Base-by-base conservation (phyloP, 2,888 invertebrate species). In the Habrosyne pyritoides region DNA sequence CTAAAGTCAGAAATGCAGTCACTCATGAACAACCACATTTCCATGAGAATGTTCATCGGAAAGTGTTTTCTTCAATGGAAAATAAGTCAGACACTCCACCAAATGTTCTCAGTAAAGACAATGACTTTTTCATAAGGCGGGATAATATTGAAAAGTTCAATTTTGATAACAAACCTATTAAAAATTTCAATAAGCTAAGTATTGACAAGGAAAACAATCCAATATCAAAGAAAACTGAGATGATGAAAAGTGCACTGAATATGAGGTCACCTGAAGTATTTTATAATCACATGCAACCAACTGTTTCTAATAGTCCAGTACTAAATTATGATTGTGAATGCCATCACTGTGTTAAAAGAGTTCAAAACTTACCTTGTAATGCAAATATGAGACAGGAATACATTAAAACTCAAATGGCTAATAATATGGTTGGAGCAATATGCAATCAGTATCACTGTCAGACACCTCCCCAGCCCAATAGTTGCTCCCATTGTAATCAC, bases 71-170 rank as follows among this genome's bases (percentile, higher is more conserved):
- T 46, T 63, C 80, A n/a, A 63, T 75, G 56, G 77, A 79, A 57
- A 84, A 81, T 56, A 67, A 67, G 49, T 10, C 24, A n/a, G 49
- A 57, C 0, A 66, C 62, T 12, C 78, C 80, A 47, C 75, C 77
- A 22, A 86, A 86, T 65, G 55, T 77, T 5, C 62, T 83, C 4
- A 66, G 62, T 18, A 84, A 76, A 66, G 77, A 83, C 58, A 76
- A 84, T 59, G 79, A 83, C 56, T 92, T 91, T 62, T 92, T 92
- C 59, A 74, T 91, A 55, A 84, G 75, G 61, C 77, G 81, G 46
- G 83, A 82, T 30, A 84, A 86, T 61, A 67, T 86, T 52, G 69
- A 71, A 1, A 80, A 79, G 33, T 66, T 77, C 24, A 55, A 71
- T 57, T 59, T 69, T 12, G 64, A 68, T 60, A 22, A 63, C 2